phyloP scores from a whole-genome alignment of 2,797 vertebrate species.

The Gymnothorax javanicus region DNA sequence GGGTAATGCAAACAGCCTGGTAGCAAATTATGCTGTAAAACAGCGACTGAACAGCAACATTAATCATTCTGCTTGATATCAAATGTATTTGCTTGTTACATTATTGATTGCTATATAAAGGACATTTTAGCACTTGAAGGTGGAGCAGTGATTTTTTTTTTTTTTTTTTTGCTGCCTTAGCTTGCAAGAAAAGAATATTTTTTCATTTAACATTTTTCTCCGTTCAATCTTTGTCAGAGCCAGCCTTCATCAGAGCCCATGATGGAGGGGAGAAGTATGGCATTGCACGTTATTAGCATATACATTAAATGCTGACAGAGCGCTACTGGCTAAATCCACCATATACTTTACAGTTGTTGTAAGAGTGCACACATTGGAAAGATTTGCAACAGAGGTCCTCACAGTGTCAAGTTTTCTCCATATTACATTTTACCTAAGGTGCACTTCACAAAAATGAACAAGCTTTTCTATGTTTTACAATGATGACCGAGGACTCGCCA shows the following conservation, averaged over 20 bases:
- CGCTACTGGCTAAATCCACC: background rate
- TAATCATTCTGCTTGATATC: constrained; percentile 1
- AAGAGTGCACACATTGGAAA: background rate
- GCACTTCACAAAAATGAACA: background rate
- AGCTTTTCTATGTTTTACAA: background rate
- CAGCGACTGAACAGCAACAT: constrained; percentile 8
- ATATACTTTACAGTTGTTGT: background rate
- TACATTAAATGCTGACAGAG: background rate
- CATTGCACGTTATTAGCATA: background rate
- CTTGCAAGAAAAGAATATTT: background rate
- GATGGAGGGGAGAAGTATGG: background rate
- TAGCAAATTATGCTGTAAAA: constrained; percentile 20
- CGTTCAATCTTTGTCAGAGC: background rate
- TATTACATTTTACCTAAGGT: background rate
- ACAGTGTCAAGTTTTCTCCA: background rate
- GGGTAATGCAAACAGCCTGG: background rate
- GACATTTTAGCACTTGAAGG: background rate
- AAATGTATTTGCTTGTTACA: background rate
- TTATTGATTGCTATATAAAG: background rate
- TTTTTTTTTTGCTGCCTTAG: background rate
- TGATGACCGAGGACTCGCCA: constrained; percentile 37
- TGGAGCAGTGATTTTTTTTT: background rate
- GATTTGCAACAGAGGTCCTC: background rate
- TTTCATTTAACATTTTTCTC: background rate
- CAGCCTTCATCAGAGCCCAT: background rate